Conservation (phyloP, 2,888 invertebrate species). For the Amitus sp. region DNA sequence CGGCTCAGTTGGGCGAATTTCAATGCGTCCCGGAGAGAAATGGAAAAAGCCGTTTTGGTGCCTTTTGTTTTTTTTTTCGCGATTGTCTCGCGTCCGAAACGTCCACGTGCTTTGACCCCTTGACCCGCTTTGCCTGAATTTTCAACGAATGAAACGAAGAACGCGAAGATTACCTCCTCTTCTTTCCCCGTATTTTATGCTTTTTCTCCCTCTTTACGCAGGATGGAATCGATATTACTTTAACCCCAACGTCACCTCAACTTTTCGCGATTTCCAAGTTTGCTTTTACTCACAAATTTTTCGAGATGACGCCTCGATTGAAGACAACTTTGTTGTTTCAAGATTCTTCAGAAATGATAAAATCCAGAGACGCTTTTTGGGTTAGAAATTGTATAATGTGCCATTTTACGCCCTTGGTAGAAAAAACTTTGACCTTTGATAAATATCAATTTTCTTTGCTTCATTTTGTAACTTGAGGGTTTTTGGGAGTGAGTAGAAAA, state of each 20-base stretch:
- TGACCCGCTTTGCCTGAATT: constrained; percentile 57
- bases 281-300: constrained; percentile 12
- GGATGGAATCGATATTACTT: constrained; percentile 60
- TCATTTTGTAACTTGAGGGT: no score
- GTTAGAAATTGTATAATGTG: no score
- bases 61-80: constrained; percentile 40
- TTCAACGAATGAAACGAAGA: constrained; percentile 34
- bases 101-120: constrained; percentile 64
- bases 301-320: constrained; percentile 4
- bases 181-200: constrained; percentile 22
- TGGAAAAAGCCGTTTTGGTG: no score
- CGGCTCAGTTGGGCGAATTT: constrained; percentile 20
- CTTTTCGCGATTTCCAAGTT: constrained; percentile 20
- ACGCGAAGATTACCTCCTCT: constrained; percentile 22
- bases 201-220: constrained; percentile 43
- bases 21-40: no score
- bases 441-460: no score
- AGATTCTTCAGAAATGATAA: no score
- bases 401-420: no score
- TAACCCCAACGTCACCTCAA: constrained; percentile 47
- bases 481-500: no score
- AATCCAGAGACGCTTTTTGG: no score
- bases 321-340: no score
- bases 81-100: constrained; percentile 61
- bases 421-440: no score